A percentile compares a stretch with the other conserved stretches of the same genome.
phyloP scores from a whole-genome alignment of 2,888 invertebrate species.

The Pristionchus mayeri region DNA sequence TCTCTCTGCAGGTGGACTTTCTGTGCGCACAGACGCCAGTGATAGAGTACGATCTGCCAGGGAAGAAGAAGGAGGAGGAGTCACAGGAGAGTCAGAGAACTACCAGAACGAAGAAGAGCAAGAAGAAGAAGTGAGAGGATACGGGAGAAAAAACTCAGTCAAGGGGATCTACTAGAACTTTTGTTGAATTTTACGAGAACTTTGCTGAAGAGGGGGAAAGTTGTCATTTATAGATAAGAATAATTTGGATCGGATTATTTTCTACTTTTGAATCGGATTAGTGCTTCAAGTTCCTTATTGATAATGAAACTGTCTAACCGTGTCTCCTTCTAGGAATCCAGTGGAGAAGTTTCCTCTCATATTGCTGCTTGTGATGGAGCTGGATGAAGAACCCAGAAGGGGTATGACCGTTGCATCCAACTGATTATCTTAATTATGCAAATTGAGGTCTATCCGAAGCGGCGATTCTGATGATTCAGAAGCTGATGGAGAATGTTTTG shows the following conservation, averaged over 20 bases:
- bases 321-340: not conserved
- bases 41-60: not conserved
- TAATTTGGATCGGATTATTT: too few relatives aligned
- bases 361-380: conserved; percentile 6
- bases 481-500: not conserved
- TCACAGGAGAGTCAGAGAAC: not conserved
- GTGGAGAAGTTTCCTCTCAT: conserved; percentile 21
- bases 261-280: too few relatives aligned
- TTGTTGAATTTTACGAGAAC: too few relatives aligned
- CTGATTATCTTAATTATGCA: not conserved
- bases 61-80: conserved; percentile 6
- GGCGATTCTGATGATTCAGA: not conserved
- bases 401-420: too few relatives aligned
- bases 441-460: conserved; percentile 4
- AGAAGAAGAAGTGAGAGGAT: conserved; percentile 2
- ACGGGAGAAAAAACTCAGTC: too few relatives aligned
- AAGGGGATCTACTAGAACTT: too few relatives aligned
- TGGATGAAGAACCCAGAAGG: not conserved
- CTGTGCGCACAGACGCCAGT: conserved; percentile 24
- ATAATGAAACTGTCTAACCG: not conserved
- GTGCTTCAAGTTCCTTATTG: too few relatives aligned
- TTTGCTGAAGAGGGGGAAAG: too few relatives aligned
- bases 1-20: not conserved
- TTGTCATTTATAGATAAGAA: too few relatives aligned
- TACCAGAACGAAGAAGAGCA: not conserved